Evolutionary conservation across 23 tunicate genomes (phyloP).

Genomic region (Botrylloides violaceus): DNA sequence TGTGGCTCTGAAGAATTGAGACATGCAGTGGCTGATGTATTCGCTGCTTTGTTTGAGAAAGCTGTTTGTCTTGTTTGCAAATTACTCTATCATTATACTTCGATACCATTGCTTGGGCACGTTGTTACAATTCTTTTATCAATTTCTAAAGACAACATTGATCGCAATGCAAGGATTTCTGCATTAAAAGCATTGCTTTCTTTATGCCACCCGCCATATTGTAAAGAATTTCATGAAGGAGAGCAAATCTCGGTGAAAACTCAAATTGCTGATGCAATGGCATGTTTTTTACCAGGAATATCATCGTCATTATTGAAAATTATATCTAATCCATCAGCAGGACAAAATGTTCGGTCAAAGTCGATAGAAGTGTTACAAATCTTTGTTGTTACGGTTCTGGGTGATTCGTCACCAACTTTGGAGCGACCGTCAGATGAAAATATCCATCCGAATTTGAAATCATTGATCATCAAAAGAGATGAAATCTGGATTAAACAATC

Average conservation of each 20-base stretch:
- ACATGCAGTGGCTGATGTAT: conserved; percentile 14
- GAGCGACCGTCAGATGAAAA: background rate
- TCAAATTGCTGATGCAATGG: conserved; percentile 35
- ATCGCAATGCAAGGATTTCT: conserved; percentile 4
- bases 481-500: conserved; percentile 32
- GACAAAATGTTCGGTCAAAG: conserved; percentile 34
- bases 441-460: background rate
- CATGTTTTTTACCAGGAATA: conserved; percentile 62
- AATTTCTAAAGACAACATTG: conserved; percentile 16
- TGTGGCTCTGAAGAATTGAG: conserved; percentile 55
- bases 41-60: conserved; percentile 6
- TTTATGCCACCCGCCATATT: conserved; percentile 23
- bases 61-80: conserved; percentile 13
- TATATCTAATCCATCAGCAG: conserved; percentile 25
- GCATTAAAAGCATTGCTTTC: conserved; percentile 29
- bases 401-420: conserved; percentile 4
- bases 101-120: conserved; percentile 50
- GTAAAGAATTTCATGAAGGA: background rate
- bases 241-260: conserved; percentile 10
- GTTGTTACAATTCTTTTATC: conserved; percentile 36
- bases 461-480: conserved; percentile 23
- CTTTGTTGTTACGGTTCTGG: conserved; percentile 1
- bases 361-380: conserved; percentile 22
- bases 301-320: conserved; percentile 22
- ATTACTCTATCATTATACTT: conserved; percentile 13